Percentiles rank a stretch among this genome's conserved stretches.
Conservation (phyloP, 1,140 invertebrate species). For the Dendroctonus ponderosae region DNA sequence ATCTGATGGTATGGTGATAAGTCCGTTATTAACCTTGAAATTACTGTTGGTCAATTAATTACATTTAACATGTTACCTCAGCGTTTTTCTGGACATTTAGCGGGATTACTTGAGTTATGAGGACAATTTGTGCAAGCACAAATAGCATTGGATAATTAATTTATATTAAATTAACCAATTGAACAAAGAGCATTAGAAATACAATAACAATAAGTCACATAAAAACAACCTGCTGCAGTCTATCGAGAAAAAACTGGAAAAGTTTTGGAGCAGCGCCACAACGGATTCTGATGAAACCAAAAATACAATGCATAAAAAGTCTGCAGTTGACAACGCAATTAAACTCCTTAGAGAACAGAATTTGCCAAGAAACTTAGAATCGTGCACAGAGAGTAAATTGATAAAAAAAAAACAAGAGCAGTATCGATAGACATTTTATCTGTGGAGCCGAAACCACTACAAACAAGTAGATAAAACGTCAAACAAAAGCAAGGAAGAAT, state of each 20-base stretch:
- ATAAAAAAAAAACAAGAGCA: conserved; percentile 67
- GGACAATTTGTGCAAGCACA: no score
- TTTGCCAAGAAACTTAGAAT: conserved; percentile 56
- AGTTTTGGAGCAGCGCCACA: conserved; percentile 55
- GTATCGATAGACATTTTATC: conserved; percentile 67
- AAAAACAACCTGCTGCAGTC: conserved; percentile 61
- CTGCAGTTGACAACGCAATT: conserved; percentile 55
- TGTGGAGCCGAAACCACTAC: conserved; percentile 46
- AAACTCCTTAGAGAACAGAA: conserved; percentile 63
- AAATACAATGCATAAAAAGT: conserved; percentile 48
- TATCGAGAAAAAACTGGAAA: conserved; percentile 67
- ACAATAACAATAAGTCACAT: conserved; percentile 51
- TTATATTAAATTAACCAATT: no score
- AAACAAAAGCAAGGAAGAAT: conserved; percentile 44
- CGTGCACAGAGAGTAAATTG: conserved; percentile 57
- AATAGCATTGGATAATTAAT: no score
- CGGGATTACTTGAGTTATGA: no score
- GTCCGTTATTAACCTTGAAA: no score
- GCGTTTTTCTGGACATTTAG: no score
- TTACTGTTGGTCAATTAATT: no score
- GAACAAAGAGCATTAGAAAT: no score
- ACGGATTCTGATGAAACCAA: conserved; percentile 49
- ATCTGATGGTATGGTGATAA: no score
- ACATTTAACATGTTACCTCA: no score
- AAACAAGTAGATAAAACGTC: conserved; percentile 57